Evolutionary conservation across 2,797 vertebrate species (phyloP).

Genomic region (Thalassophryne amazonica): DNA sequence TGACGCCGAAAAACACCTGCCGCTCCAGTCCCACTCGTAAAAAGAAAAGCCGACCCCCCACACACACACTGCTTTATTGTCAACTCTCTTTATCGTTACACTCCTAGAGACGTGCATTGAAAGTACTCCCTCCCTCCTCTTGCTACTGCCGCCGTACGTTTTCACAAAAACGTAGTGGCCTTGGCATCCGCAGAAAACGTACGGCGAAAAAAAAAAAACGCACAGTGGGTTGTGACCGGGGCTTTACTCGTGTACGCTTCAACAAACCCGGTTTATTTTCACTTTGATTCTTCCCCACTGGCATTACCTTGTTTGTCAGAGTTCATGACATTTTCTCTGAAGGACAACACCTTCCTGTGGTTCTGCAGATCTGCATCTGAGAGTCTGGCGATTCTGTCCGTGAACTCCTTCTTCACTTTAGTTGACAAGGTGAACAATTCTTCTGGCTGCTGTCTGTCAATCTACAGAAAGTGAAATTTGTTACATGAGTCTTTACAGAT

Average conservation of each 20-base stretch:
- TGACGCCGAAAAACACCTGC: too few relatives aligned
- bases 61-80: too few relatives aligned
- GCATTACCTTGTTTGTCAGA: constrained; percentile 45
- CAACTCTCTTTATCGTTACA: too few relatives aligned
- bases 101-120: too few relatives aligned
- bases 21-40: too few relatives aligned
- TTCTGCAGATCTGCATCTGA: constrained; percentile 63
- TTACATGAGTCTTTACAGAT: not conserved
- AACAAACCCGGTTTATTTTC: not conserved
- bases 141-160: too few relatives aligned
- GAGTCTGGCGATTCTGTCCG: constrained; percentile 39
- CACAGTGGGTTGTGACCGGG: too few relatives aligned
- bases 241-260: not conserved
- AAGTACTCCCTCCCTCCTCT: too few relatives aligned
- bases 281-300: not conserved
- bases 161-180: too few relatives aligned
- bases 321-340: constrained; percentile 62
- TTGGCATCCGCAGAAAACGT: too few relatives aligned
- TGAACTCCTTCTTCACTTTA: constrained; percentile 64
- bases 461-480: constrained; percentile 31
- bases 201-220: too few relatives aligned
- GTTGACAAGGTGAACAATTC: constrained; percentile 68
- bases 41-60: too few relatives aligned
- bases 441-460: constrained; percentile 62
- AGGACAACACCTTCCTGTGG: constrained; percentile 75